Base-by-base conservation (phyloP, 2,797 vertebrate species). In the Meda fulgida region DNA sequence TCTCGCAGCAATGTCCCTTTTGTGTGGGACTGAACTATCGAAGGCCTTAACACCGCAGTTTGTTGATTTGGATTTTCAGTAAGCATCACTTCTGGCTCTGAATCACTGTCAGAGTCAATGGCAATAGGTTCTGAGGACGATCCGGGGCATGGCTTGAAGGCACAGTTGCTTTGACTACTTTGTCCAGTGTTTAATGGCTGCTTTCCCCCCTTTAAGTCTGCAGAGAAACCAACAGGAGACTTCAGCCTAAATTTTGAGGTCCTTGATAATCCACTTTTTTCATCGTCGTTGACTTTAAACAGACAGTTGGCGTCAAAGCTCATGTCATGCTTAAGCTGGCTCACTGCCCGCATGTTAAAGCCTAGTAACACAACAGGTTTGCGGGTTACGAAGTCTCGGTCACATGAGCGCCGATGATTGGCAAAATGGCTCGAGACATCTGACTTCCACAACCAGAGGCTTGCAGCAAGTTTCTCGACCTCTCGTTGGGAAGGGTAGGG, bases 391-490 rank as follows among this genome's bases (percentile, higher is more conserved):
- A 98, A 98, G 67, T 95, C 94, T 86, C 92, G 92, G 79, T 96
- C 94, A 40, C 98, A 99, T 26, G 94, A 93, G 89, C 93, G 97
- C 89, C 94, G 96, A 89, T 97, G 97, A 88, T 93, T 95, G 88
- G 96, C 95, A 80, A 99, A 99, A 90, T 99, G 97, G 89, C 94
- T 96, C 0, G 97, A 93, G 9, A 99, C 97, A 87, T 99, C 98
- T 0, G 97, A 97, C 81, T 98, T 99, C 98, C 98, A 99, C 21
- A 99, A 93, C 97, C 97, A 99, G 80, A 99, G 91, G 83, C 96
- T 97, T 72, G 96, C 96, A 0, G 98, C 97, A 72, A 99, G 93
- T 92, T 97, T 99, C 81, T 98, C 97, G 10, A 98, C 96, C 90
- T 99, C 98, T 60, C 96, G 94, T 84, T 94, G 91, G 73, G 94